Base-by-base conservation (phyloP, 2,888 invertebrate genomes). In the Acanthosepion esculentum region DNA sequence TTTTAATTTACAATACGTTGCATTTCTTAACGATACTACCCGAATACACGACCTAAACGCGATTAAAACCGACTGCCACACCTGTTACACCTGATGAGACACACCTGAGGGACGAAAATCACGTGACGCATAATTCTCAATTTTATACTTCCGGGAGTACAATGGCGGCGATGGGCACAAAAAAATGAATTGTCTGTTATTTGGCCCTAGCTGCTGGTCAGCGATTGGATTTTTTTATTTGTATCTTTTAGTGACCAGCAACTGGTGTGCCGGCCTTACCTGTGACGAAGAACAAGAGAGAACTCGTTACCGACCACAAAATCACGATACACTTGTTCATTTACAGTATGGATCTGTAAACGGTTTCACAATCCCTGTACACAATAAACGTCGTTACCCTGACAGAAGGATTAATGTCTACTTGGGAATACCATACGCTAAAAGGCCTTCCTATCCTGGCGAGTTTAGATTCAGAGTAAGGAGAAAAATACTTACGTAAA, bases 401-500 rank as follows among this genome's bases (percentile, higher is more conserved):
- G 95, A 95, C 94, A 95, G 95, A 91, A 95, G 96, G 95, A 96
- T 97, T 33, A 97, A 97, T 94, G 96, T 97, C 8, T 98, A 97
- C 95, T 96, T 97, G 3, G 98, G 98, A n/a, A 96, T 98, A 59
- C 98, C 97, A 3, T 98, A 97, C 95, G 98, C 98, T 12, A 97
- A 97, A 94, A 96, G 97, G 92, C 97, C 97, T 96, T 94, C 95
- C 97, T 91, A 97, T 97, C 94, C 97, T 97, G 96, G 98, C 98
- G 97, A 97, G 97, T 96, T 50, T 92, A 92, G 48, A 33, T 92
- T 53, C 48, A 92, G 50, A n/a, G 92, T 78, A 91, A 53, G 93
- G 18, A n/a, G 94, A 48, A 78, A n/a, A 78, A 15, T n/a, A 78
- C 12, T 12, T 33, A 15, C 2, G 3, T 41, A 41, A 41, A 41